A percentile compares a stretch with the other conserved stretches of the same genome.
These are phyloP conservation scores for Agapostemon virescens DNA, from an alignment of 2,888 invertebrate genomes.

Conservation along the genomic window DNA sequence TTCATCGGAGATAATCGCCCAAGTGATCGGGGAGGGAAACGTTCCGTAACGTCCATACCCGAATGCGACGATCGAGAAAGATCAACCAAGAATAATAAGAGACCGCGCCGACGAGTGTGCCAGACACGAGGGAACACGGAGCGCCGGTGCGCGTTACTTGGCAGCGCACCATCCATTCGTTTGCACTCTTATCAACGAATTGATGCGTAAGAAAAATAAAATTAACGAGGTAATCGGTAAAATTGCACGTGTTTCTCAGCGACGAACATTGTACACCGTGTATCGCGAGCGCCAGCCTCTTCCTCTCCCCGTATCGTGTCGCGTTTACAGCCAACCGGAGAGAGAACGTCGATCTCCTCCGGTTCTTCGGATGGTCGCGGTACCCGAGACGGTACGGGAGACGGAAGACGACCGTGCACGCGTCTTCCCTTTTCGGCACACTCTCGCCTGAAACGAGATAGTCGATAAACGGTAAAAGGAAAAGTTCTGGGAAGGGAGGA, in stretches of 20 bases:
- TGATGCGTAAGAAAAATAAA: slow-evolving; percentile 65
- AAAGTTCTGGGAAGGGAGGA: not conserved
- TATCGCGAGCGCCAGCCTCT: not conserved
- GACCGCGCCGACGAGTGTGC: slow-evolving; percentile 61
- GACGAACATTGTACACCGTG: slow-evolving; percentile 35
- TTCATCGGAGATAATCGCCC: slow-evolving; percentile 57
- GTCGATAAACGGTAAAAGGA: slow-evolving; percentile 51
- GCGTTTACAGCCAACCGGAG: not conserved
- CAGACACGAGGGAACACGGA: slow-evolving; percentile 51
- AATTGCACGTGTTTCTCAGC: slow-evolving; percentile 62
- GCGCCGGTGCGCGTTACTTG: slow-evolving; percentile 33
- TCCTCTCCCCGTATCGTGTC: not conserved
- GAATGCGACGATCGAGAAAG: slow-evolving; percentile 47
- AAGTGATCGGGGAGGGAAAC: slow-evolving; percentile 61
- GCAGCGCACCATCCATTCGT: slow-evolving; percentile 37
- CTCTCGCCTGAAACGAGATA: slow-evolving; percentile 47
- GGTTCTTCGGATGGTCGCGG: not conserved
- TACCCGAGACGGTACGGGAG: not conserved
- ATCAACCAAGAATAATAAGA: no score
- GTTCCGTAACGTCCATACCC: slow-evolving; percentile 58
- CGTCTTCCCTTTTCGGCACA: slow-evolving; percentile 46
- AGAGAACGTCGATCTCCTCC: not conserved
- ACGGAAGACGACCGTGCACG: not conserved
- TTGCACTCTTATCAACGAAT: slow-evolving; percentile 60
- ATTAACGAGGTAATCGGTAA: slow-evolving; percentile 66